These are phyloP conservation scores for Clarias magur DNA, from an alignment of 2,113 vertebrate species.

Conservation along the genomic window DNA sequence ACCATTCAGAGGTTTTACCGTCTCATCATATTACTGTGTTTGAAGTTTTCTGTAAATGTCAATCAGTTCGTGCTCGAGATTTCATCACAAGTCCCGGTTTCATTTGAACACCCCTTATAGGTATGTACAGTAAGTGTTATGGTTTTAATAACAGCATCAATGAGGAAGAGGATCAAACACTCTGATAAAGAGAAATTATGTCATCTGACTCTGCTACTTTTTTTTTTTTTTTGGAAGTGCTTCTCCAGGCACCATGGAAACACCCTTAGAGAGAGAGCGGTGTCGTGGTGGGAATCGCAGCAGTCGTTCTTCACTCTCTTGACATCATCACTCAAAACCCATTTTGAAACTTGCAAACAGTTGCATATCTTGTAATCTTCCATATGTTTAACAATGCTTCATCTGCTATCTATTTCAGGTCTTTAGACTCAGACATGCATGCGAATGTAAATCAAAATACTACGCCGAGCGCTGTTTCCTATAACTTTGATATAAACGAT, in stretches of 20 bases:
- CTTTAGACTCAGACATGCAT: not conserved
- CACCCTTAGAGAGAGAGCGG: not conserved
- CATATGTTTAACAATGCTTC: not conserved
- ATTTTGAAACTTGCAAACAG: not conserved
- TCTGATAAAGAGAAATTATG: not conserved
- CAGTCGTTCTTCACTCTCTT: conserved; percentile 5
- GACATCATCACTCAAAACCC: conserved; percentile 2
- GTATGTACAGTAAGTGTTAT: not conserved
- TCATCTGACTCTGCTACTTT: not conserved
- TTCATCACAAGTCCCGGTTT: too few relatives aligned
- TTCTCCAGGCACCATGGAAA: conserved; percentile 20
- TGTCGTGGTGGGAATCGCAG: conserved; percentile 1
- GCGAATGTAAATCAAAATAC: not conserved
- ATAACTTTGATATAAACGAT: not conserved
- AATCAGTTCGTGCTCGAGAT: too few relatives aligned
- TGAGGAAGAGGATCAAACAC: not conserved
- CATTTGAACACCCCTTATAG: too few relatives aligned
- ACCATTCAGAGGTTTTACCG: too few relatives aligned
- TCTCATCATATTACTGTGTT: too few relatives aligned
- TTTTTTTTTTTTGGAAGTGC: not conserved
- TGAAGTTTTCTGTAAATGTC: too few relatives aligned
- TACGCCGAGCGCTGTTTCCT: not conserved
- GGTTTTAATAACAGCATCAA: not conserved
- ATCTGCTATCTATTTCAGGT: not conserved
- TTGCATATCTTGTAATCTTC: not conserved